Conservation (phyloP, 1,140 invertebrate genomes). For the Cataglyphis hispanica region DNA sequence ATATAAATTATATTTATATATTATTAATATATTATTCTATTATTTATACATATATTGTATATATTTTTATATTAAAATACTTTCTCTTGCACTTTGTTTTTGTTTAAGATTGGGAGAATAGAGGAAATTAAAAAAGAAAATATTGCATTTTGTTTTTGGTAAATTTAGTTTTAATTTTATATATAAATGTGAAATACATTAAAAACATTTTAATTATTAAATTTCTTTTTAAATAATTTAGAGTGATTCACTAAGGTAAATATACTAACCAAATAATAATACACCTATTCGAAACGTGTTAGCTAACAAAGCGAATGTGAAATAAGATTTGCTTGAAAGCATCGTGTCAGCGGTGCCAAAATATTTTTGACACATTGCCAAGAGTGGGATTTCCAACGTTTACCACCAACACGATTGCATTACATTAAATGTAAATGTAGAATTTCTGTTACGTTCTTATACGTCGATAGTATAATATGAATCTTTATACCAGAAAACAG, state of each 20-base stretch:
- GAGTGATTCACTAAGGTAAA: not conserved
- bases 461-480: conserved; percentile 18
- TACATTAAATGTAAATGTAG: conserved; percentile 3
- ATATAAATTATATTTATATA: too few relatives aligned
- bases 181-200: not conserved
- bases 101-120: not conserved
- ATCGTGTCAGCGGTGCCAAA: conserved; percentile 29
- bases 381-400: conserved; percentile 13
- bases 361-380: conserved; percentile 26
- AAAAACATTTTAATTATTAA: not conserved
- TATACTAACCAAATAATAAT: conserved; percentile 9
- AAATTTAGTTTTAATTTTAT: not conserved
- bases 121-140: not conserved
- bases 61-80: not conserved
- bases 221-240: too few relatives aligned
- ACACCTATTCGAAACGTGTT: not conserved
- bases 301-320: conserved; percentile 24
- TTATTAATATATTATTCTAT: too few relatives aligned
- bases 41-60: too few relatives aligned
- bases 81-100: not conserved
- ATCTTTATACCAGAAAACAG: conserved; percentile 46
- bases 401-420: conserved; percentile 27
- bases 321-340: conserved; percentile 24
- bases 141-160: not conserved
- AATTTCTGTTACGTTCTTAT: conserved; percentile 27